phyloP scores from a whole-genome alignment of 2,797 vertebrate species.

The Tapirus indicus region DNA sequence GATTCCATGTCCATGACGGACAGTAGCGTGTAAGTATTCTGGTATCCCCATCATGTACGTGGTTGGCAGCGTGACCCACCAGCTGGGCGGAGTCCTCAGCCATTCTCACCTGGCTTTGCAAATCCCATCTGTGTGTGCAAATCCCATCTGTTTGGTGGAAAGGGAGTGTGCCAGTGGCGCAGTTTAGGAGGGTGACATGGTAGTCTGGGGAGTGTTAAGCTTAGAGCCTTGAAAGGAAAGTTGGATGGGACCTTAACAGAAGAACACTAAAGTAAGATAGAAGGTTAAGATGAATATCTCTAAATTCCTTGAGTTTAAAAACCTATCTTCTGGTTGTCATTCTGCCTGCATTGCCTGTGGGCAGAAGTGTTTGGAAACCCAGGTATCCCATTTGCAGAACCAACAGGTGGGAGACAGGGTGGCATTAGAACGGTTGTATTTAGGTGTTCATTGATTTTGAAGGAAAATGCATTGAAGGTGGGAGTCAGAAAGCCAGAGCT shows the following conservation, averaged over 20 bases:
- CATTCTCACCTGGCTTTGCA: not conserved
- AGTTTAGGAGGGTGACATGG: not conserved
- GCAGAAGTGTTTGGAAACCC: not conserved
- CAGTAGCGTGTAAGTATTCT: conserved; percentile 96
- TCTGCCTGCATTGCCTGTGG: not conserved
- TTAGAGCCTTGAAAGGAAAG: not conserved
- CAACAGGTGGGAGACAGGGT: not conserved
- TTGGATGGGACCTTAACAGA: too few relatives aligned
- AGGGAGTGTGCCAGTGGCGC: accelerated
- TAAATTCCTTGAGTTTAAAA: not conserved
- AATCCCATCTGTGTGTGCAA: not conserved
- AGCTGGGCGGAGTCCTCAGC: accelerated
- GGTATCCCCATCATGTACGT: accelerated
- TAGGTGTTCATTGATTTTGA: not conserved
- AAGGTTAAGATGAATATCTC: not conserved
- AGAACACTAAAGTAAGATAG: not conserved
- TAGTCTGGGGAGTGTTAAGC: not conserved
- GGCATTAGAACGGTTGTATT: not conserved
- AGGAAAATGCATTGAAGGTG: not conserved
- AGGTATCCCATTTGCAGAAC: not conserved
- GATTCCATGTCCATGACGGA: conserved; percentile 98
- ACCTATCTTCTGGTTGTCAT: not conserved
- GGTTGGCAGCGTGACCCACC: accelerated
- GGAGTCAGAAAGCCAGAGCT: not conserved
- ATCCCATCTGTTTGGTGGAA: not conserved